Evolutionary conservation across 2,888 invertebrate genomes (phyloP), one percentile per base, ranked within the genome.

Genomic region (Melieria omissa): DNA sequence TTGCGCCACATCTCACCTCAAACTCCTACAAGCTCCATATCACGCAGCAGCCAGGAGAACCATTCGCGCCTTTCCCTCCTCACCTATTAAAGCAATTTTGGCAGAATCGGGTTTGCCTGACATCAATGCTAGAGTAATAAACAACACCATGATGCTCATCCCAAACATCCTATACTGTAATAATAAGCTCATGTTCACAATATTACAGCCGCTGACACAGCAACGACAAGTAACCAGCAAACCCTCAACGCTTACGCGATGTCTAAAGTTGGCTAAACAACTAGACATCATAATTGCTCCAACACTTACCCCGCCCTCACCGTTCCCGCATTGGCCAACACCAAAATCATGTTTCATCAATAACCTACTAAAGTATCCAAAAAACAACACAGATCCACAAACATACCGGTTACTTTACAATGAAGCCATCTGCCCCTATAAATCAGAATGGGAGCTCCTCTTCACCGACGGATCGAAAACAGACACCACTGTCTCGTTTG

Each of bases 401-500:
- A n/a, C n/a, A 41, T 60, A 60, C 12, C 7, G 4, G 7, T 14
- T 45, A n/a, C 5, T 9, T 10, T 61, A 14, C 7, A 12, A 10
- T 12, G 0, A 61, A 61, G n/a, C n/a, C n/a, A 61, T 14, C 4
- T 5, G 44, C n/a, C 44, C 14, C 3, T 47, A 16, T 9, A 47
- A 14, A 16, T 14, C 9, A 4, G 46, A 61, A 12, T 68, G 55
- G 74, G 47, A 52, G n/a, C 41, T 64, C 29, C 44, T 72, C 14
- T 70, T 61, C 57, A 73, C 71, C 0, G 70, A 70, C 42, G 70
- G 61, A 7, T 72, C 67, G 9, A 71, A 73, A 63, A 41, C 60
- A n/a, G n/a, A n/a, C 6, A 46, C 47, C 49, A 69, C 47, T 60
- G 67, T 71, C 6, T 57, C 71, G 29, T 73, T 73, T 52, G 71